A percentile compares a stretch with the other conserved stretches of the same genome.
Evolutionary conservation across 2,888 invertebrate genomes (phyloP).

Genomic region (Eupithecia centaureata): DNA sequence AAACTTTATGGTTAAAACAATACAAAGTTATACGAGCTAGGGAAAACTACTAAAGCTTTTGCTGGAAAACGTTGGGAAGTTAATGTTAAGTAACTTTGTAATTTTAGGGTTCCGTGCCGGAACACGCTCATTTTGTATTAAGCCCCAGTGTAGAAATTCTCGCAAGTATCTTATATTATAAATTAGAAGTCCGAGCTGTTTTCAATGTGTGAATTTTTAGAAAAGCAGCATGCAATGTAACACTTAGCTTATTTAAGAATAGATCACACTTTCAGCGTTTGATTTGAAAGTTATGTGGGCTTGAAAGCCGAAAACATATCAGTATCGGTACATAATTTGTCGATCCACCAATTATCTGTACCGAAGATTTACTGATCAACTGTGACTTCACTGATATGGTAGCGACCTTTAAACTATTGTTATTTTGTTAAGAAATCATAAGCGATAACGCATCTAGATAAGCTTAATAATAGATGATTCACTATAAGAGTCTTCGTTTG

Average conservation of each 20-base stretch:
- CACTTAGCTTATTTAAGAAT: no score
- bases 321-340: no score
- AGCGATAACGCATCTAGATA: no score
- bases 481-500: background rate
- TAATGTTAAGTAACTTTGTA: slow-evolving; percentile 6
- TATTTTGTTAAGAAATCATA: no score
- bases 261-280: no score
- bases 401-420: no score
- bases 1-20: slow-evolving; percentile 28
- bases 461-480: no score
- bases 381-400: no score
- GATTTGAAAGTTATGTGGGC: no score
- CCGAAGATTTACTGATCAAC: no score
- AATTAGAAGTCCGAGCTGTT: background rate
- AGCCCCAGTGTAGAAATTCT: background rate
- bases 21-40: slow-evolving; percentile 17
- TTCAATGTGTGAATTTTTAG: background rate
- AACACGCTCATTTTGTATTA: background rate
- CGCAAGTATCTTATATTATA: background rate
- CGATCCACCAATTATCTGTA: no score
- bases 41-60: slow-evolving; percentile 8
- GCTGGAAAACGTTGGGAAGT: slow-evolving; percentile 1
- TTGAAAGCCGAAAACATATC: no score
- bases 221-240: background rate
- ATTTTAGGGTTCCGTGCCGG: slow-evolving; percentile 8